Conservation (phyloP, 1,140 invertebrate genomes). For the Heliconius congener region DNA sequence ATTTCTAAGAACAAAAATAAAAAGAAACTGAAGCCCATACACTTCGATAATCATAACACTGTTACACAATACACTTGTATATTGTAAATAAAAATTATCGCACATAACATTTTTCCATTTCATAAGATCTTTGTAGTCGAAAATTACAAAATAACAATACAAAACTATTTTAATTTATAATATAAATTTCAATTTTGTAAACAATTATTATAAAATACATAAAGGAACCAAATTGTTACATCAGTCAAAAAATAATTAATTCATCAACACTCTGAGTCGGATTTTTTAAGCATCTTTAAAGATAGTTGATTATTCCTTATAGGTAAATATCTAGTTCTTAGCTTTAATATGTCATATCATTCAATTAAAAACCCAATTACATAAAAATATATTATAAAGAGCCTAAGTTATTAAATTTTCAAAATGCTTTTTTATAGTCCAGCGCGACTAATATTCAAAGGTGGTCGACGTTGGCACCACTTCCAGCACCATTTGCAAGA, state of each 20-base stretch:
- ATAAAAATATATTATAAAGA: conserved; percentile 27
- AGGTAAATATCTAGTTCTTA: conserved; percentile 18
- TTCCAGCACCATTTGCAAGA: conserved; percentile 94
- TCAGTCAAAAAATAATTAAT: conserved; percentile 45
- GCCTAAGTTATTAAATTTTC: conserved; percentile 27
- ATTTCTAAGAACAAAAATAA: conserved; percentile 49
- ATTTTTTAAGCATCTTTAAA: conserved; percentile 17
- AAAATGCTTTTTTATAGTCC: conserved; percentile 73
- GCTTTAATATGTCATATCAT: conserved; percentile 9
- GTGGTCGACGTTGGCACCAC: conserved; percentile 93
- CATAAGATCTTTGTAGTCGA: conserved; percentile 20
- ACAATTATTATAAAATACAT: conserved; percentile 35
- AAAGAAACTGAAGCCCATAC: conserved; percentile 41
- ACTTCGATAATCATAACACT: conserved; percentile 29
- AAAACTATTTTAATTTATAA: conserved; percentile 33
- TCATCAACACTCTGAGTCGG: conserved; percentile 31
- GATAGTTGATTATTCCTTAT: conserved; percentile 25
- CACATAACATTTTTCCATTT: not conserved
- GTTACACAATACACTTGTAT: not conserved
- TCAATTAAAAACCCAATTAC: conserved; percentile 17
- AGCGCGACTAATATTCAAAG: conserved; percentile 82
- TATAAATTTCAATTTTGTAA: conserved; percentile 24
- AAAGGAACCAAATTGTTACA: conserved; percentile 42
- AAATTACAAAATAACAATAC: conserved; percentile 37
- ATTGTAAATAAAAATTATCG: not conserved